Conservation (phyloP, 2,113 vertebrate species). For the Atrichornis clamosus region DNA sequence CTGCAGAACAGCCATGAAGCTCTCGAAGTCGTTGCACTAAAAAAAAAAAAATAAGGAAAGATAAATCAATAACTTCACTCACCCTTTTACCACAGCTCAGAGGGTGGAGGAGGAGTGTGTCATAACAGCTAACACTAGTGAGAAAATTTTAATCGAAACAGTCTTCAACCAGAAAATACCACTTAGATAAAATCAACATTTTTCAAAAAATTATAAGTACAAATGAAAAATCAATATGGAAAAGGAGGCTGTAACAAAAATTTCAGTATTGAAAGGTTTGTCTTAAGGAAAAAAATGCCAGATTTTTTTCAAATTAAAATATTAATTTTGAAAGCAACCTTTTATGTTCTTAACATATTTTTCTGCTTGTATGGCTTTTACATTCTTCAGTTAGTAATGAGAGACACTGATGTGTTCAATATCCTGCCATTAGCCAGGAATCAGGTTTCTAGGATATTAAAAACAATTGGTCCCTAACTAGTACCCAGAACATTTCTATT, state of each 20-base stretch:
- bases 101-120: constrained; percentile 11
- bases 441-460: not conserved
- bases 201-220: not conserved
- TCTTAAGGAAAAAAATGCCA: not conserved
- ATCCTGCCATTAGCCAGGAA: not conserved
- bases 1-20: constrained; percentile 35
- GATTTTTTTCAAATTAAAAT: not conserved
- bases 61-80: constrained; percentile 29
- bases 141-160: constrained; percentile 29
- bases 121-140: constrained; percentile 3
- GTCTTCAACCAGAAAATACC: constrained; percentile 9
- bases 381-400: not conserved
- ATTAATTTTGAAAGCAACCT: not conserved
- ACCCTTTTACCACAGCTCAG: not conserved
- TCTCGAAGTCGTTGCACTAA: not conserved
- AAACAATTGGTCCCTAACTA: not conserved
- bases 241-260: not conserved
- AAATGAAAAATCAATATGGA: not conserved
- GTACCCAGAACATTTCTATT: not conserved
- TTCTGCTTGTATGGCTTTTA: not conserved
- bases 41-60: not conserved
- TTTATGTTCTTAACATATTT: not conserved
- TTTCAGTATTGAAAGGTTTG: not conserved
- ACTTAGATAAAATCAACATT: constrained; percentile 18
- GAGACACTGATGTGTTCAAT: not conserved